phyloP scores from a whole-genome alignment of 2,888 invertebrate species.

The Cheilosia pagana region DNA sequence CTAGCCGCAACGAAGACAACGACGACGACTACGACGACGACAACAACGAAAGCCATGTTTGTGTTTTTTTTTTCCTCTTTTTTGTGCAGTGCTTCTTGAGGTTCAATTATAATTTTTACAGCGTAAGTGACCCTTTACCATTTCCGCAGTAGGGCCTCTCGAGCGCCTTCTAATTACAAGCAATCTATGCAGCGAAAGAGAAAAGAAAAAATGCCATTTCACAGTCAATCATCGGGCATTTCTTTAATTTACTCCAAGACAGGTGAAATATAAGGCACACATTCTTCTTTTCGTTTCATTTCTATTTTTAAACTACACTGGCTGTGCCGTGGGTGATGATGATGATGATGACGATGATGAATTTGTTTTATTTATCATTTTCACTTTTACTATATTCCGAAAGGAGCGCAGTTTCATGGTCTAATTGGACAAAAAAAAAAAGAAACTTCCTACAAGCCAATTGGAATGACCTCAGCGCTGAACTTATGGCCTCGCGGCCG shows the following conservation, averaged over 20 bases:
- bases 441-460: constrained; percentile 39
- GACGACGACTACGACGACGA: constrained; percentile 15
- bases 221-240: constrained; percentile 29
- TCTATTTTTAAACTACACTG: constrained; percentile 67
- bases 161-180: constrained; percentile 24
- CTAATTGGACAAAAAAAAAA: constrained; percentile 43
- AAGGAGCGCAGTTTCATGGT: constrained; percentile 18
- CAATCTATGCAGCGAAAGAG: constrained; percentile 13
- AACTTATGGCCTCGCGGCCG: constrained; percentile 57
- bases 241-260: constrained; percentile 53
- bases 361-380: constrained; percentile 53
- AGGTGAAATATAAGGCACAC: constrained; percentile 64
- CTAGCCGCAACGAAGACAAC: constrained; percentile 39
- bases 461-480: constrained; percentile 71
- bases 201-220: constrained; percentile 10
- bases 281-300: constrained; percentile 56
- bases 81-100: constrained; percentile 47
- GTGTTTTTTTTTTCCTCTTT: constrained; percentile 37
- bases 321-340: constrained; percentile 43
- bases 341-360: constrained; percentile 49
- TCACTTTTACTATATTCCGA: constrained; percentile 11
- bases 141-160: constrained; percentile 34
- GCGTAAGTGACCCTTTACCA: constrained; percentile 62
- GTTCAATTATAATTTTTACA: constrained; percentile 48
- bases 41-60: constrained; percentile 56